A percentile compares a stretch with the other conserved stretches of the same genome.
phyloP scores from a whole-genome alignment of 2,888 invertebrate species.

The Melolontha melolontha region DNA sequence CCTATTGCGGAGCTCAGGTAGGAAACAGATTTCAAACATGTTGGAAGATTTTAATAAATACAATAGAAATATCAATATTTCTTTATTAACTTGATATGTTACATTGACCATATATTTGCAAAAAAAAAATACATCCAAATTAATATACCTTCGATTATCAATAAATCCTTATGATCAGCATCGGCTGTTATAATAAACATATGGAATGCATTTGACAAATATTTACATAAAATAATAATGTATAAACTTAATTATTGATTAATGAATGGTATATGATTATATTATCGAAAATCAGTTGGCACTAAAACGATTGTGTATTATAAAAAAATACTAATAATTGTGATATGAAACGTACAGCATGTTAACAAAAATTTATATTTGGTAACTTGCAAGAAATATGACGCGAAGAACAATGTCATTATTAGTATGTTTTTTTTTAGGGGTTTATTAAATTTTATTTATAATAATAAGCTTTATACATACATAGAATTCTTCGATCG shows the following conservation, averaged over 20 bases:
- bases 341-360: conserved; percentile 6
- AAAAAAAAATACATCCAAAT: conserved; percentile 48
- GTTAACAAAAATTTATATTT: conserved; percentile 5
- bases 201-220: conserved; percentile 52
- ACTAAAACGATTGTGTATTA: conserved; percentile 39
- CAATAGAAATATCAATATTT: conserved; percentile 44
- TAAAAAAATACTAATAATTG: not conserved
- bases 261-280: conserved; percentile 17
- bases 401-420: conserved; percentile 10
- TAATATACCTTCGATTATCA: conserved; percentile 51
- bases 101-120: conserved; percentile 57
- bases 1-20: too few species aligned
- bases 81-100: conserved; percentile 57
- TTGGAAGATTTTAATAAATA: too few species aligned
- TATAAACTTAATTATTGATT: conserved; percentile 22
- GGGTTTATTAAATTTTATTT: conserved; percentile 35
- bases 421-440: conserved; percentile 39
- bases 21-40: too few species aligned
- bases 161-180: conserved; percentile 47
- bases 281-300: conserved; percentile 29
- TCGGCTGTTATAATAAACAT: conserved; percentile 50
- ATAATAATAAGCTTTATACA: conserved; percentile 46
- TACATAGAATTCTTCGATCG: conserved; percentile 45
- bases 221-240: conserved; percentile 39
- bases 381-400: conserved; percentile 27